phyloP scores from a whole-genome alignment of 2,888 invertebrate genomes.

The Yponomeuta evonymella region DNA sequence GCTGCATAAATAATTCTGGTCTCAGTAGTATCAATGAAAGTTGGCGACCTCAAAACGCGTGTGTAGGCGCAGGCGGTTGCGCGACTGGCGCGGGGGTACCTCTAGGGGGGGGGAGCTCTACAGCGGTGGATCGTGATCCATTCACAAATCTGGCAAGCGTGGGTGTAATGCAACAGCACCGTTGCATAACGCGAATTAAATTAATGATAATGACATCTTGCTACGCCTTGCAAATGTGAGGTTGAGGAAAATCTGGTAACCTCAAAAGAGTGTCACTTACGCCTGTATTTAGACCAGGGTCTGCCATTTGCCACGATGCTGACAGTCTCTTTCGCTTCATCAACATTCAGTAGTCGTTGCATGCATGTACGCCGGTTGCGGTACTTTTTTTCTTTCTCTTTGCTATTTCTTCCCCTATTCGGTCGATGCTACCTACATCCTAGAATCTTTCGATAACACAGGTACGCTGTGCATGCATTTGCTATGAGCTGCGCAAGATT shows the following conservation, averaged over 20 bases:
- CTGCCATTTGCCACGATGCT: too few relatives aligned
- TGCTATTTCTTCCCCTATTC: too few relatives aligned
- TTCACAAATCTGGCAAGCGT: conserved; percentile 25
- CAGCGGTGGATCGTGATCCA: conserved; percentile 24
- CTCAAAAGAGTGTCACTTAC: too few relatives aligned
- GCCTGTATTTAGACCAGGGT: too few relatives aligned
- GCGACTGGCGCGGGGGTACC: conserved; percentile 6
- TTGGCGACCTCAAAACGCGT: conserved; percentile 62
- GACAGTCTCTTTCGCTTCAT: too few relatives aligned
- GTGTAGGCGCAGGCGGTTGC: conserved; percentile 61
- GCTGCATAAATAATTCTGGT: conserved; percentile 26
- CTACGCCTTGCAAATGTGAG: background rate
- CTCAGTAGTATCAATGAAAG: conserved; percentile 58
- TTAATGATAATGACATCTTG: background rate
- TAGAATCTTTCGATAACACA: too few relatives aligned
- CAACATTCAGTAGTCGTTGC: too few relatives aligned
- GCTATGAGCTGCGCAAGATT: background rate
- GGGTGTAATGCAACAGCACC: conserved; percentile 12
- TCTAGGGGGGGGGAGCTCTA: conserved; percentile 11
- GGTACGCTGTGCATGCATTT: background rate
- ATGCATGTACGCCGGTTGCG: too few relatives aligned
- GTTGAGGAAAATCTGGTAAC: too few relatives aligned
- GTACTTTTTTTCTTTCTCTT: too few relatives aligned
- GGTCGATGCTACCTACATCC: too few relatives aligned
- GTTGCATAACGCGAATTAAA: conserved; percentile 9